These are phyloP conservation scores for Argyra leucocephala DNA, from an alignment of 2,888 invertebrate species.

Conservation along the genomic window DNA sequence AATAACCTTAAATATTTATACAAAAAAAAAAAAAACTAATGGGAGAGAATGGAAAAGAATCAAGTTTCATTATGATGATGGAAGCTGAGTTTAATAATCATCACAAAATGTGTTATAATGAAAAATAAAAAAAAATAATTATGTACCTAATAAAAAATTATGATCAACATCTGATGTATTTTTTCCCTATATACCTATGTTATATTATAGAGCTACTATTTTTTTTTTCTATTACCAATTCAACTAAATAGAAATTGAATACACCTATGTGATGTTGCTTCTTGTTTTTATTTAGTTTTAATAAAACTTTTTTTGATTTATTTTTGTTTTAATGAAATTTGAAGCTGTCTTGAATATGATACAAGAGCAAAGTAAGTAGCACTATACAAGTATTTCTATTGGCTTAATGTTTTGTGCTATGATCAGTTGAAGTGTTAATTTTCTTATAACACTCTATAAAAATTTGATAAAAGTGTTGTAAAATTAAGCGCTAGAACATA, in stretches of 20 bases:
- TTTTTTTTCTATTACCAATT: background rate
- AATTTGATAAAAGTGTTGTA: background rate
- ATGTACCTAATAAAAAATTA: background rate
- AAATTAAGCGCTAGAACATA: background rate
- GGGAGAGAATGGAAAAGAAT: background rate
- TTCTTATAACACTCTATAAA: background rate
- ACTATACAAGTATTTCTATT: background rate
- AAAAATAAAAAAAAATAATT: background rate
- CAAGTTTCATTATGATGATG: background rate
- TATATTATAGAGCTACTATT: background rate
- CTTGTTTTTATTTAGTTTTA: no score
- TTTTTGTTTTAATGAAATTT: background rate
- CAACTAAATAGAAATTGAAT: background rate
- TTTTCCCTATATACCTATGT: no score
- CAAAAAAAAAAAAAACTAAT: background rate
- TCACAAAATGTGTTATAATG: background rate
- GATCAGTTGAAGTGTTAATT: constrained; percentile 1
- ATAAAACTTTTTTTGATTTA: no score
- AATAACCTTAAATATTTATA: background rate
- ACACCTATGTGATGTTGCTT: background rate
- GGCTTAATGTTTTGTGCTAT: background rate
- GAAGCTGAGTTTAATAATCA: background rate
- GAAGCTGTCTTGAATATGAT: no score
- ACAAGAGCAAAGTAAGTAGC: background rate
- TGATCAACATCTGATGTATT: background rate